Percentiles rank a stretch among this genome's conserved stretches.
phyloP scores from a whole-genome alignment of 1,140 invertebrate genomes.

The Eueides isabella region DNA sequence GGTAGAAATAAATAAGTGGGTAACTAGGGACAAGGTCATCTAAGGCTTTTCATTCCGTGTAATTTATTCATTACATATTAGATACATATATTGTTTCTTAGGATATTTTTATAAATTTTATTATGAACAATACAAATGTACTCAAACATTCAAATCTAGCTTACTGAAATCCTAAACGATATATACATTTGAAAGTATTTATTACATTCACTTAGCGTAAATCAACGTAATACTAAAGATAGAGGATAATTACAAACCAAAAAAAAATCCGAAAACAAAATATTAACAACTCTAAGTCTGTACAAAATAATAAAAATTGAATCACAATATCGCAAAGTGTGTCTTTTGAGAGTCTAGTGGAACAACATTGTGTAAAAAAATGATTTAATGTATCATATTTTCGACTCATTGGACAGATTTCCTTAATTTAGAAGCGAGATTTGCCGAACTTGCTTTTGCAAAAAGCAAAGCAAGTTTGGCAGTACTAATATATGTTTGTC shows the following conservation, averaged over 20 bases:
- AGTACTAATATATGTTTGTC: no score
- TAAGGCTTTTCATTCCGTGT: constrained; percentile 9
- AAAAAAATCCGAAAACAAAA: no score
- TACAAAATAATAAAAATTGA: not conserved
- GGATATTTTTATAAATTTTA: no score
- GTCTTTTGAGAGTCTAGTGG: not conserved
- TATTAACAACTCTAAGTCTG: no score
- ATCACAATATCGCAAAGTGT: not conserved
- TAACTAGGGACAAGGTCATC: constrained; percentile 23
- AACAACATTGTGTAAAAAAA: not conserved
- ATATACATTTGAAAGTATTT: no score
- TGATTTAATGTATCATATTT: constrained; percentile 8
- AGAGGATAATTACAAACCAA: no score
- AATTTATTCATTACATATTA: not conserved
- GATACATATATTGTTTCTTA: not conserved
- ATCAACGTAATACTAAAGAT: no score
- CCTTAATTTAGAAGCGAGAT: not conserved
- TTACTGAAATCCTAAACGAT: no score
- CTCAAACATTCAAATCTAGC: no score
- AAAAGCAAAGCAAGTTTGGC: no score
- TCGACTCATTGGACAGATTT: not conserved
- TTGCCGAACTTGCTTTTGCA: not conserved
- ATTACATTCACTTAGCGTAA: no score
- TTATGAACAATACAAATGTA: no score
- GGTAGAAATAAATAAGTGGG: constrained; percentile 21